Conservation (phyloP, 2,888 invertebrate species). For the Cataglyphis livida region DNA sequence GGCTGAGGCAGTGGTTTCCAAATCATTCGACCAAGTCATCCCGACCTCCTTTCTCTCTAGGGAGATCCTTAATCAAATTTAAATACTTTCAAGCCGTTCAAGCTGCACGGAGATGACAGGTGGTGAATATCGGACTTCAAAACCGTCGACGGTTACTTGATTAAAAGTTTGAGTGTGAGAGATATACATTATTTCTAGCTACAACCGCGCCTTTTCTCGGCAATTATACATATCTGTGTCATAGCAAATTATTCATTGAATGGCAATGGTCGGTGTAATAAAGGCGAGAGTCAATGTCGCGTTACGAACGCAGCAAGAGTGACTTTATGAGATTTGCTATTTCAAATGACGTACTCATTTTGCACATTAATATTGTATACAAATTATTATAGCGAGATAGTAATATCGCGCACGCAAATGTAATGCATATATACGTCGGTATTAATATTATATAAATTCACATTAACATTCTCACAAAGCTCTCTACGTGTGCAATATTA, state of each 20-base stretch:
- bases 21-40: conserved; percentile 48
- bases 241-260: conserved; percentile 22
- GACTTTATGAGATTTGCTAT: conserved; percentile 28
- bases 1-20: conserved; percentile 62
- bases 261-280: neutral
- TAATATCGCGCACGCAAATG: neutral
- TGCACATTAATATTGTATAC: neutral
- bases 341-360: neutral
- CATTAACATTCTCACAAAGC: conserved; percentile 8
- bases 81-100: conserved; percentile 28
- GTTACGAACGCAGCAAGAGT: neutral
- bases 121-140: conserved; percentile 29
- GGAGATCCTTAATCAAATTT: conserved; percentile 48
- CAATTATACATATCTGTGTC: conserved; percentile 8
- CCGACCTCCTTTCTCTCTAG: neutral
- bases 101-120: conserved; percentile 26
- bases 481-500: conserved; percentile 9
- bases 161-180: conserved; percentile 37
- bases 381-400: conserved; percentile 21
- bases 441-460: conserved; percentile 31
- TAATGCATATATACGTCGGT: neutral
- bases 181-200: conserved; percentile 24
- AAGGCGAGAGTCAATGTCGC: neutral
- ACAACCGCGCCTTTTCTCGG: neutral
- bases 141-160: conserved; percentile 44